Percentiles rank a stretch among this genome's conserved stretches.
Conservation (phyloP, 2,888 invertebrate species). For the Heliconius charithonia region DNA sequence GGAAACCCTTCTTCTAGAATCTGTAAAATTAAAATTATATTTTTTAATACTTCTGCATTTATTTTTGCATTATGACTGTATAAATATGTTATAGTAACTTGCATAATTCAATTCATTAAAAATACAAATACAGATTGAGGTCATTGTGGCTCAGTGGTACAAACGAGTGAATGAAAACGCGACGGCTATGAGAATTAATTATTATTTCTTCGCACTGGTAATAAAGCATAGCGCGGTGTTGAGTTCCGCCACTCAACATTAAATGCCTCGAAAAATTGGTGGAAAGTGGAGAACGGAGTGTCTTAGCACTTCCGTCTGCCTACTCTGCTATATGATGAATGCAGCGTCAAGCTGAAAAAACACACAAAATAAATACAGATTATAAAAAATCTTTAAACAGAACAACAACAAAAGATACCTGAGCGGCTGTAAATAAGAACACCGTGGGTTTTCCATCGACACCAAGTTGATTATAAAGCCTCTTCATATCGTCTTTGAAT, state of each 20-base stretch:
- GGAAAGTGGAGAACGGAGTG: no score
- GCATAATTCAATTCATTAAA: neutral
- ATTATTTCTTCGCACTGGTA: no score
- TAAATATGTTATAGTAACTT: neutral
- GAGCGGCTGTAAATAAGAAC: constrained; percentile 93
- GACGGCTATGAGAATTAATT: no score
- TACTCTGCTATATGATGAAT: no score
- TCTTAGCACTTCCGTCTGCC: no score
- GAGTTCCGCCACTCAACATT: no score
- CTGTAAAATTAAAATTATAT: constrained; percentile 56
- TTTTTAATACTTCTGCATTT: neutral
- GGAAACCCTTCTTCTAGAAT: constrained; percentile 91
- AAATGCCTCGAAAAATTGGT: no score
- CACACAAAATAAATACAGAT: neutral
- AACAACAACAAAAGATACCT: constrained; percentile 69
- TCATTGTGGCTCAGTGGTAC: no score
- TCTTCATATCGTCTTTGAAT: constrained; percentile 94
- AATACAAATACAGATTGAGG: neutral
- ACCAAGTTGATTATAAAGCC: constrained; percentile 89
- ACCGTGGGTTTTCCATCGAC: constrained; percentile 90
- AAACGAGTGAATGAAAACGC: no score
- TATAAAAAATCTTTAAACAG: neutral
- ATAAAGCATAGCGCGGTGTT: no score
- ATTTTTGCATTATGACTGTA: neutral
- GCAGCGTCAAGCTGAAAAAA: no score